Base-by-base conservation (phyloP, 2,113 vertebrate genomes). In the Callopanchax toddi region DNA sequence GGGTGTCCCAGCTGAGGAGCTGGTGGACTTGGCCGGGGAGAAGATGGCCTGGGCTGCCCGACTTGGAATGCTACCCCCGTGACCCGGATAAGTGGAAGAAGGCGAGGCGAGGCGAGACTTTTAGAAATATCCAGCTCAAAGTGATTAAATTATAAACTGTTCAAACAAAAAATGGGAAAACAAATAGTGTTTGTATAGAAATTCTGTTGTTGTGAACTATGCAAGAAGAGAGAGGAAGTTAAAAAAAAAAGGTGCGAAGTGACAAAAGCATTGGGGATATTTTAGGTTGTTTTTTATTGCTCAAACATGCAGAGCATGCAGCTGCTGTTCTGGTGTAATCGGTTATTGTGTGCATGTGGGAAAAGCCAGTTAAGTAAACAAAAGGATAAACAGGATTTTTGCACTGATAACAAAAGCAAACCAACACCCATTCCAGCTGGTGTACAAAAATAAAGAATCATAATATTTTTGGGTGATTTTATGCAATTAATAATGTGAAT, bases 261-360 rank as follows among this genome's bases (percentile, higher is more conserved):
- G 22, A 54, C 22, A 17, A 42, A 29, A 49, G 56, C 20, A 48
- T 64, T 15, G 50, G 51, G 52, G 45, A 59, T 49, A 20, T n/a
- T n/a, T n/a, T 25, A 32, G 36, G 48, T 53, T 67, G 36, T 12
- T n/a, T n/a, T n/a, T n/a, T 51, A 44, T 18, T 78, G 65, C 67
- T 78, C n/a, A 67, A 49, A 79, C 81, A 42, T 67, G 73, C 62
- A 66, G 55, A 60, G 32, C 50, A 49, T 65, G 54, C 75, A 68
- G 71, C 71, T 67, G 49, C 23, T 74, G 36, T 4, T 48, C 36
- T 26, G 45, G 37, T 37, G n/a, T 42, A 50, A 54, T 21, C 18
- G 21, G 4, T 18, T 17, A 52, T 32, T 25, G 37, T 40, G 42
- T 32, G 34, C 11, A 23, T 4, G 16, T 12, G 40, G 42, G 53